These are phyloP conservation scores for Nemurella pictetii DNA, from an alignment of 2,888 invertebrate species.

Conservation along the genomic window DNA sequence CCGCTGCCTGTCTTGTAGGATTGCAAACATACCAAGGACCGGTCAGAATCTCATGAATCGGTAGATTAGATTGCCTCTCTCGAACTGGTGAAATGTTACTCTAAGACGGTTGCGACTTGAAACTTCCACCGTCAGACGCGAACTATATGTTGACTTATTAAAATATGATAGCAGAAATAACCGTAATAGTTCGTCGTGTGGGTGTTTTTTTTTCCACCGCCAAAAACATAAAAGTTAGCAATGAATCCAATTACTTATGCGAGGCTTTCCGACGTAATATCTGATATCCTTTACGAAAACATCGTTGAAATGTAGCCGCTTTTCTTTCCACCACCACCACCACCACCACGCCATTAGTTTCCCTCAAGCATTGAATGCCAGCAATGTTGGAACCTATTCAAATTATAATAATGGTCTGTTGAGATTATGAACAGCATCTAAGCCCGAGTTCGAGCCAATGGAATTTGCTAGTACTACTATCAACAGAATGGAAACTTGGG, in stretches of 20 bases:
- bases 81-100: not conserved
- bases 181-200: not conserved
- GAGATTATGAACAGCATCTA: not conserved
- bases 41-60: not conserved
- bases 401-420: slow-evolving; percentile 10
- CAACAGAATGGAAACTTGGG: not conserved
- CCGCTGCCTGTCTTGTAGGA: not conserved
- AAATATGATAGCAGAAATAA: not conserved
- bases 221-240: not conserved
- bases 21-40: not conserved
- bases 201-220: not conserved
- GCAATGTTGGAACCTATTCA: slow-evolving; percentile 13
- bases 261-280: not conserved
- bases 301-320: not conserved
- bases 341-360: slow-evolving; percentile 2
- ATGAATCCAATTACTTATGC: slow-evolving; percentile 12
- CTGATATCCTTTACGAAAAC: not conserved
- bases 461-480: not conserved
- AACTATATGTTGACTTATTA: not conserved
- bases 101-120: not conserved
- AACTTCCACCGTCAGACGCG: not conserved
- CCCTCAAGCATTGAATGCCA: not conserved
- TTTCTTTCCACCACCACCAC: not conserved
- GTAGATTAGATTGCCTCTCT: not conserved
- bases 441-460: not conserved